These are phyloP conservation scores for Peromyscus leucopus DNA, from an alignment of 2,113 vertebrate genomes.

Conservation along the genomic window DNA sequence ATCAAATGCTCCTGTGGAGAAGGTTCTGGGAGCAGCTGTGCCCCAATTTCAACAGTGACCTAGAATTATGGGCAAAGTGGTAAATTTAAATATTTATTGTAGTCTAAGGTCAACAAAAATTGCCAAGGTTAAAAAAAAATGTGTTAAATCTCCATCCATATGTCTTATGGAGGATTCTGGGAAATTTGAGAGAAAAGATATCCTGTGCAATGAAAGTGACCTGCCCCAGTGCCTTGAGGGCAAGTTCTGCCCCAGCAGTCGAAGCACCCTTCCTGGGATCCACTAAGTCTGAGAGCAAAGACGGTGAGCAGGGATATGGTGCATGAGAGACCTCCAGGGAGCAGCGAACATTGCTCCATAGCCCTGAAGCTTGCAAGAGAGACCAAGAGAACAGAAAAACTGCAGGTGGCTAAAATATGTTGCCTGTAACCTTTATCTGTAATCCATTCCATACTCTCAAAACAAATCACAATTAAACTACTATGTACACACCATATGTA, in stretches of 20 bases:
- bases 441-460: not conserved
- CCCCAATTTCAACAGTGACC: not conserved
- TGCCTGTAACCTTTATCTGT: not conserved
- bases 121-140: not conserved
- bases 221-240: not conserved
- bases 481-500: no score
- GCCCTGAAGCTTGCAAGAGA: not conserved
- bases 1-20: not conserved
- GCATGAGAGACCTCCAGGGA: not conserved
- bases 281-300: not conserved
- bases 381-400: not conserved
- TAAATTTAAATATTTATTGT: not conserved
- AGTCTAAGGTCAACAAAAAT: not conserved
- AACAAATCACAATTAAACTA: not conserved
- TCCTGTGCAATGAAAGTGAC: not conserved
- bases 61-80: not conserved
- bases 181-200: not conserved
- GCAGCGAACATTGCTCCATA: not conserved
- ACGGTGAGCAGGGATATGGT: not conserved
- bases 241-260: not conserved
- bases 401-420: not conserved
- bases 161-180: not conserved
- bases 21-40: not conserved
- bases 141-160: not conserved
- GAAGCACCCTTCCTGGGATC: not conserved